These are phyloP conservation scores for Molanna angustata DNA, from an alignment of 2,888 invertebrate species.

Conservation along the genomic window DNA sequence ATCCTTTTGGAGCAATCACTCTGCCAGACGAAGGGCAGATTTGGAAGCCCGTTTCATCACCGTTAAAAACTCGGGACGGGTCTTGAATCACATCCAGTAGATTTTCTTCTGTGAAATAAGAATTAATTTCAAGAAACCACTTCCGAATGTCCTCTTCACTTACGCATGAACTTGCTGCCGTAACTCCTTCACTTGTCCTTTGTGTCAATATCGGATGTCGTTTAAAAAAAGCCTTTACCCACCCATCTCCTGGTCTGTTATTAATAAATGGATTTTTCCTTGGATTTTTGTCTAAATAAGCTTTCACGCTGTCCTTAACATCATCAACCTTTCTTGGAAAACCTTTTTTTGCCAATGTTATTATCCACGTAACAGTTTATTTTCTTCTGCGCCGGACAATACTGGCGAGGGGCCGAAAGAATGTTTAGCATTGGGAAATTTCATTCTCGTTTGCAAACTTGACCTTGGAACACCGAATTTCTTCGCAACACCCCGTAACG, in stretches of 20 bases:
- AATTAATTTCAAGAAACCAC: conserved; percentile 1
- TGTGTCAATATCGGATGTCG: not conserved
- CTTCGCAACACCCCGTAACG: no score
- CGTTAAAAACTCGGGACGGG: conserved; percentile 1
- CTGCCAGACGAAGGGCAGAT: conserved; percentile 5
- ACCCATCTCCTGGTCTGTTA: conserved; percentile 1
- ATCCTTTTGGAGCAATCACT: conserved; percentile 1
- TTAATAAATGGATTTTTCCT: not conserved
- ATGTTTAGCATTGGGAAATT: not conserved
- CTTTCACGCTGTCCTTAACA: not conserved
- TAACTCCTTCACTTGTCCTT: conserved; percentile 6
- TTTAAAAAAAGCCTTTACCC: conserved; percentile 1
- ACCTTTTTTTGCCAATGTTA: not conserved
- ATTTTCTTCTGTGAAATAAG: not conserved
- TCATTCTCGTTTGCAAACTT: not conserved
- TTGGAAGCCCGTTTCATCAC: conserved; percentile 11
- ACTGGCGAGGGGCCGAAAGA: not conserved
- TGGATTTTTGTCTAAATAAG: not conserved
- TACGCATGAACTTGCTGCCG: conserved; percentile 2
- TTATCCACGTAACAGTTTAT: not conserved
- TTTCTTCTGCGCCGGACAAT: not conserved
- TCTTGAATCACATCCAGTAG: conserved; percentile 4
- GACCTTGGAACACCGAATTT: not conserved
- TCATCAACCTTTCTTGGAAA: not conserved
- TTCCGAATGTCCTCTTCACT: conserved; percentile 2